Evolutionary conservation across 1,140 invertebrate species (phyloP), one percentile per base, ranked within the genome.

Genomic region (Metopolophium dirhodum): DNA sequence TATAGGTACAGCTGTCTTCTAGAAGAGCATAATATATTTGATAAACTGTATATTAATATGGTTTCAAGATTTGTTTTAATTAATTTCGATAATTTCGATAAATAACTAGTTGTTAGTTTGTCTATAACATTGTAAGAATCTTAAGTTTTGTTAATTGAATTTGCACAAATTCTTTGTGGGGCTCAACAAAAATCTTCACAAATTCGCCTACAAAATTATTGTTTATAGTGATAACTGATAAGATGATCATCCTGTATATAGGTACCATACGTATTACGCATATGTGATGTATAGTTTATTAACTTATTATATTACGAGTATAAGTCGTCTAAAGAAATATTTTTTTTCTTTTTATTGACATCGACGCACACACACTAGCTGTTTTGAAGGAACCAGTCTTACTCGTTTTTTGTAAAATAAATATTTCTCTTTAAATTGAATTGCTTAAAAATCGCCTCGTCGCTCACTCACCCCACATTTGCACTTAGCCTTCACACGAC

Each of bases 351-450:
- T 41, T 41, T 41, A 35, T 51, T 35, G 86, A 88, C 45, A 88
- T 88, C 85, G n/a, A 30, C 11, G 18, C 14, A n/a, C 47, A 37
- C 14, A n/a, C 47, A 37, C 37, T 37, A 37, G 86, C 11, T 22
- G 18, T n/a, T 88, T 18, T 8, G 7, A 18, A 77, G 30, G 86
- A 49, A 88, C 86, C 86, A 88, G 86, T 88, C 86, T 88, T 88
- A 88, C 86, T 49, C 30, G 86, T 88, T 88, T 23, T 88, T 87
- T n/a, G 61, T 77, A n/a, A 57, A 57, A 30, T n/a, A 47, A 47
- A 30, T 26, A 7, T 35, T 51, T n/a, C n/a, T 30, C 37, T 47
- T 87, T 14, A 37, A 49, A 49, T 88, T 51, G n/a, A 88, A 88
- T 88, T 49, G n/a, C n/a, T 88, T 35, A 14, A 49, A 68, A 49